phyloP scores from a whole-genome alignment of 2,113 vertebrate genomes.

The Leucosticte australis region DNA sequence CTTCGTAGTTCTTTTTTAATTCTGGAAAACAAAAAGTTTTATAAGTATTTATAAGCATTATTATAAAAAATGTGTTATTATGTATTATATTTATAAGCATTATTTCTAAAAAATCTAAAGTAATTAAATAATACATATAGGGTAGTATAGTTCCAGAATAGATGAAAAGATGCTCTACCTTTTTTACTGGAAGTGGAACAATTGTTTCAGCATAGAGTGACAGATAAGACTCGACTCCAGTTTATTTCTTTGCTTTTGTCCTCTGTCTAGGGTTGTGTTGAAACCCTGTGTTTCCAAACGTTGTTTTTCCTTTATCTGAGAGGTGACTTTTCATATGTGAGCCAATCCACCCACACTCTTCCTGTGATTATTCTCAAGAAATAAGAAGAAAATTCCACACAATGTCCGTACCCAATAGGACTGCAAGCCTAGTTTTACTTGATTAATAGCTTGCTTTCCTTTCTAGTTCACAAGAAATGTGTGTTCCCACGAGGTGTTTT shows the following conservation, averaged over 20 bases:
- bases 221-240: background rate
- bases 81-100: background rate
- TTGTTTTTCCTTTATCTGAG: background rate
- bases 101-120: background rate
- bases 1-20: background rate
- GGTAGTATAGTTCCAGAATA: background rate
- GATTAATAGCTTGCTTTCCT: conserved; percentile 34
- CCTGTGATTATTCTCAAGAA: conserved; percentile 44
- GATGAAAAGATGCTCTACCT: background rate
- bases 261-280: background rate
- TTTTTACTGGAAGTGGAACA: background rate
- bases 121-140: background rate
- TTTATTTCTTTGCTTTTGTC: background rate
- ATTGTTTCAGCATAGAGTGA: background rate
- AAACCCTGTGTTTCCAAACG: background rate
- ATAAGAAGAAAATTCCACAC: conserved; percentile 9
- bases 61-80: background rate
- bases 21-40: background rate
- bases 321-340: background rate
- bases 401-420: background rate
- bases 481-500: background rate
- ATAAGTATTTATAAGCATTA: background rate
- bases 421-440: background rate
- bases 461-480: background rate
- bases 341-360: conserved; percentile 1